Evolutionary conservation across 1,140 invertebrate species (phyloP), one percentile per base, ranked within the genome.

Genomic region (Andrena cerasifolii): DNA sequence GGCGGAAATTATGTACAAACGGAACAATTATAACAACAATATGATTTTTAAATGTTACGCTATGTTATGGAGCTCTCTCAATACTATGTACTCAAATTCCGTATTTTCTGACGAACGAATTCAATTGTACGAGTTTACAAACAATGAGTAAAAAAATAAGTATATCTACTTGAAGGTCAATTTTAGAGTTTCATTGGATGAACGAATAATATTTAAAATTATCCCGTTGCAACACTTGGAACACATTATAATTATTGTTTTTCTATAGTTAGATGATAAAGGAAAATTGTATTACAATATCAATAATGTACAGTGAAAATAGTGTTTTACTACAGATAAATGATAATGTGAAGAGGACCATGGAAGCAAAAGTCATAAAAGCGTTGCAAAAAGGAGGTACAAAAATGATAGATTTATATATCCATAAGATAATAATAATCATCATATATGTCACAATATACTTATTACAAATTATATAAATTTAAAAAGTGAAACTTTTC

Each of bases 341-440:
- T 47, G 8, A 47, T 43, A 43, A 28, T 36, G 12, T 1, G 5
- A 74, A 47, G 12, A 18, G 62, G 26, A 2, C 3, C 16, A 49
- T 79, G 14, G 75, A 83, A 36, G 33, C n/a, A 18, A 33, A 79
- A 43, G 59, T 83, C 14, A 76, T 79, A 28, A 43, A 51, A 63
- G 36, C 53, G 12, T 47, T 83, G 51, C 51, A 59, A 14, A 43
- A 58, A 24, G 24, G 68, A 18, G 80, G 82, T 83, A 82, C 70
- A 10, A 14, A 61, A 7, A 24, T 12, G n/a, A n/a, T n/a, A n/a
- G n/a, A n/a, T n/a, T n/a, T n/a, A n/a, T n/a, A n/a, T n/a, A n/a
- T n/a, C n/a, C n/a, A n/a, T n/a, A n/a, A n/a, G n/a, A n/a, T n/a
- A n/a, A n/a, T n/a, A n/a, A n/a, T n/a, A n/a, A n/a, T n/a, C n/a